Evolutionary conservation across 2,113 vertebrate genomes (phyloP).

Genomic region (Notarius lentiginosus): DNA sequence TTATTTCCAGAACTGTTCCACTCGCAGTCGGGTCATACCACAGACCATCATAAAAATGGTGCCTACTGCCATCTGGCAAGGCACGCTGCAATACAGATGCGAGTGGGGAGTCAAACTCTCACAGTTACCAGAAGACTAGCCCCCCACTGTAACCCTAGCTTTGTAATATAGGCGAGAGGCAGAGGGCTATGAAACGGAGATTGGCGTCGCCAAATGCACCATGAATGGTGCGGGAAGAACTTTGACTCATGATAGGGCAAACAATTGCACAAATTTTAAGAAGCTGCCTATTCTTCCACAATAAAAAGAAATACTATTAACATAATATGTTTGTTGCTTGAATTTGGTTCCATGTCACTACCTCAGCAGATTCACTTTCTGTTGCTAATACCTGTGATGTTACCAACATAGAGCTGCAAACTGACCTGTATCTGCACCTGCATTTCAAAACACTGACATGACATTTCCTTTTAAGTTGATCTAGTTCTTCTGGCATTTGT

Average conservation of each 20-base stretch:
- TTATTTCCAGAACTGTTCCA: too few species aligned
- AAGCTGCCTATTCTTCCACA: background rate
- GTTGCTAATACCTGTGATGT: background rate
- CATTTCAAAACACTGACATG: background rate
- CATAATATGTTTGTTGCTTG: background rate
- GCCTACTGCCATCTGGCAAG: too few species aligned
- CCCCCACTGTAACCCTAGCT: too few species aligned
- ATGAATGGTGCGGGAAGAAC: too few species aligned
- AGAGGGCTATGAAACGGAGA: too few species aligned
- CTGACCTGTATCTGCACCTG: conserved; percentile 1
- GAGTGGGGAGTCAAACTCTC: too few species aligned
- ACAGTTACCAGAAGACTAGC: too few species aligned
- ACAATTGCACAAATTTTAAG: background rate
- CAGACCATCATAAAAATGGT: too few species aligned
- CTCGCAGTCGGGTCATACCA: too few species aligned
- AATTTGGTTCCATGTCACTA: background rate
- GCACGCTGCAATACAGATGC: too few species aligned
- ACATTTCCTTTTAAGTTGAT: conserved; percentile 2
- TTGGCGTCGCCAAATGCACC: too few species aligned
- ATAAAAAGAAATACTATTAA: background rate
- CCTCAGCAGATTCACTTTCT: background rate
- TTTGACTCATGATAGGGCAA: background rate
- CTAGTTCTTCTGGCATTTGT: conserved; percentile 20
- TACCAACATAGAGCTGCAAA: background rate
- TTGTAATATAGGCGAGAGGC: too few species aligned